Percentiles rank a stretch among this genome's conserved stretches.
Evolutionary conservation across 2,113 vertebrate genomes (phyloP).

Genomic region (Callipepla californica): DNA sequence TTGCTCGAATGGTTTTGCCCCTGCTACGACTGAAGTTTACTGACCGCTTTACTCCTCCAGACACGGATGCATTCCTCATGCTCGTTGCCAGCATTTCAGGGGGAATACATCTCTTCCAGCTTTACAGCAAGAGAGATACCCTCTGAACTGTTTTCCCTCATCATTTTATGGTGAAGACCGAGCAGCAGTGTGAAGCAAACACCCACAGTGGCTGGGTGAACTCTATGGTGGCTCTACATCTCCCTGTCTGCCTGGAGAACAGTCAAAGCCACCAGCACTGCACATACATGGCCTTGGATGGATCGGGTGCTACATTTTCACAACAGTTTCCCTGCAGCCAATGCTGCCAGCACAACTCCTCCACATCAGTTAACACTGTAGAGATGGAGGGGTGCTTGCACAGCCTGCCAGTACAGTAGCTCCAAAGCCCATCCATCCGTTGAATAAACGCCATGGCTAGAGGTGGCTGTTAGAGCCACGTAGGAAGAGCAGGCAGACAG

Average conservation of each 20-base stretch:
- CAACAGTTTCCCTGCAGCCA: neutral
- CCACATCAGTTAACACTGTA: neutral
- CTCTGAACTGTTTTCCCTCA: neutral
- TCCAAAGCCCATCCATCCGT: neutral
- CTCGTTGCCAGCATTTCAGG: neutral
- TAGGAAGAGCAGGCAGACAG: neutral
- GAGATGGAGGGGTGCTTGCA: neutral
- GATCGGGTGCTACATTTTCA: neutral
- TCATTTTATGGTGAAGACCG: neutral
- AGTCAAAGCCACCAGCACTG: neutral
- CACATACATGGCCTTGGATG: neutral
- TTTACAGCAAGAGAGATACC: neutral
- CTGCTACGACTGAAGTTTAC: neutral
- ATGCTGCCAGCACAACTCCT: constrained; percentile 14
- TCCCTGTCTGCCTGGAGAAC: neutral
- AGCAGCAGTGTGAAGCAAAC: neutral
- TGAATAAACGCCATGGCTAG: neutral
- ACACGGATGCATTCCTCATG: neutral
- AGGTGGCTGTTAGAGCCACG: neutral
- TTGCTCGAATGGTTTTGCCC: neutral
- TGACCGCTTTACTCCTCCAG: neutral
- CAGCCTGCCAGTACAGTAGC: constrained; percentile 12
- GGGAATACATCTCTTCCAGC: neutral
- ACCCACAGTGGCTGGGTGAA: neutral
- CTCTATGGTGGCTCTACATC: neutral